Percentiles rank a stretch among this genome's conserved stretches.
These are phyloP conservation scores for Lydus trimaculatus DNA, from an alignment of 2,888 invertebrate species.

Conservation along the genomic window DNA sequence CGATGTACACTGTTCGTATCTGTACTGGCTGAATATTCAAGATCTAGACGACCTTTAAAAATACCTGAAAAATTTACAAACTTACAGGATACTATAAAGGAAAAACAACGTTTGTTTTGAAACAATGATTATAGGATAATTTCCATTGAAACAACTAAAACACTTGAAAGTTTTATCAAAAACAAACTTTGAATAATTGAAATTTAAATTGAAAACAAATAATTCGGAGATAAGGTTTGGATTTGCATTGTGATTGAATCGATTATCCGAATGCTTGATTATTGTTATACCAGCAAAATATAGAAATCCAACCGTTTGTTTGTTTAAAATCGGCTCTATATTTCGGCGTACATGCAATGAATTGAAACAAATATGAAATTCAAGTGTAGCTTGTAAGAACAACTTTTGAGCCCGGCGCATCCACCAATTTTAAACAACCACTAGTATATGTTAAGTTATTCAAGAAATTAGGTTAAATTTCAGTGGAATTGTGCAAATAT, in stretches of 20 bases:
- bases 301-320: too few species aligned
- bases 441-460: background rate
- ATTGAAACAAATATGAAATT: too few species aligned
- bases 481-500: background rate
- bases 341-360: too few species aligned
- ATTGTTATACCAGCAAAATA: too few species aligned
- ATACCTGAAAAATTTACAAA: constrained; percentile 48
- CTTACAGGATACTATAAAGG: background rate
- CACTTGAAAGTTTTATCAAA: background rate
- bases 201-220: constrained; percentile 5
- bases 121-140: background rate
- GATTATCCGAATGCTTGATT: background rate
- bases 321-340: too few species aligned
- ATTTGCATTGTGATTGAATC: background rate
- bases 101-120: too few species aligned
- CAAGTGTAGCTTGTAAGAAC: too few species aligned
- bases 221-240: background rate
- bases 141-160: background rate
- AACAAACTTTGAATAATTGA: background rate
- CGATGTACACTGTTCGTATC: constrained; percentile 67
- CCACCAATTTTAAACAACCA: background rate
- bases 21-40: constrained; percentile 59
- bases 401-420: too few species aligned
- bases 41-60: constrained; percentile 56
- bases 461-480: background rate